Conservation (phyloP, 2,888 invertebrate species). For the Amphipoea oculea region DNA sequence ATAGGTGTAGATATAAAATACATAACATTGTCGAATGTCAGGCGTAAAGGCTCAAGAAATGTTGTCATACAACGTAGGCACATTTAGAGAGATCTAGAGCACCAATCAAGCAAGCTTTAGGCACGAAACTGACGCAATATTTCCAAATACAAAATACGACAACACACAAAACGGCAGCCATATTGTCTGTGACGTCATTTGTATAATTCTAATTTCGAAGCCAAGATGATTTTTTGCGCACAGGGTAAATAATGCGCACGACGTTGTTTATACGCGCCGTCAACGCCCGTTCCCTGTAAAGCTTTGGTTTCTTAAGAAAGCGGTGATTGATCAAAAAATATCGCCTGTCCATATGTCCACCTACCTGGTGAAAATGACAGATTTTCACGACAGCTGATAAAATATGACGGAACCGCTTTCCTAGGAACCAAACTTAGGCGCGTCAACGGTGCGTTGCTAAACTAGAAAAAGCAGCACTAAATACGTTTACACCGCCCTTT, state of each 20-base stretch:
- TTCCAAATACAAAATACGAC: not conserved
- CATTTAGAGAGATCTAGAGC: slow-evolving; percentile 48
- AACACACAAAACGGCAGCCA: not conserved
- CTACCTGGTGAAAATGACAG: no score
- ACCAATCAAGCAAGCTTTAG: slow-evolving; percentile 44
- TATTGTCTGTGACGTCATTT: slow-evolving; percentile 1
- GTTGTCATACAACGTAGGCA: slow-evolving; percentile 55
- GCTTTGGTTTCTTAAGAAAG: no score
- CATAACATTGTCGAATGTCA: slow-evolving; percentile 13
- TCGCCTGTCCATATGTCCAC: no score
- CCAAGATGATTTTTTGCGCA: not conserved
- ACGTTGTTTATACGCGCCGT: not conserved
- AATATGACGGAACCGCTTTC: no score
- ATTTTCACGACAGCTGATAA: no score
- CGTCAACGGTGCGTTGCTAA: not conserved
- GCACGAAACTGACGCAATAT: not conserved
- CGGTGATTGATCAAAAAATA: no score
- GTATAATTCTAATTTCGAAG: not conserved
- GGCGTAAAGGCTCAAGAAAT: slow-evolving; percentile 35
- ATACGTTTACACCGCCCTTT: not conserved
- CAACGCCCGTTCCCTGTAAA: no score
- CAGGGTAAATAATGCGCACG: not conserved
- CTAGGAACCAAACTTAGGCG: no score
- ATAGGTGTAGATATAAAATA: slow-evolving; percentile 54
- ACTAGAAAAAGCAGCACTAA: not conserved